A percentile compares a stretch with the other conserved stretches of the same genome.
phyloP scores from a whole-genome alignment of 2,113 vertebrate species.

The Ptychochromis oligacanthus region DNA sequence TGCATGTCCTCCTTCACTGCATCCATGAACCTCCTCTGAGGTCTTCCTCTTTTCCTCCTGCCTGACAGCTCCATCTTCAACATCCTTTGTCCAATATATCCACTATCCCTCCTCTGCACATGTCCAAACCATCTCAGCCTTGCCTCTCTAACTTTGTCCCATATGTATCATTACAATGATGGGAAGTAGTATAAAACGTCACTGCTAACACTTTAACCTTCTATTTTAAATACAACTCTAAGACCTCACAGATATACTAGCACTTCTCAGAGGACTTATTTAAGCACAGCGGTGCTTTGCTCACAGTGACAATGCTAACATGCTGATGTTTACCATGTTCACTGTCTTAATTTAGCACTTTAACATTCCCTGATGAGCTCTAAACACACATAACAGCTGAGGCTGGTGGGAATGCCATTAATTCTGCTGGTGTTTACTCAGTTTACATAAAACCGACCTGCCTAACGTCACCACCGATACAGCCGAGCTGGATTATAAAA shows the following conservation, averaged over 20 bases:
- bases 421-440: not conserved
- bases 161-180: not conserved
- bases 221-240: not conserved
- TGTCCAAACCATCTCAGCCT: too few relatives aligned
- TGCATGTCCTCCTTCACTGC: too few relatives aligned
- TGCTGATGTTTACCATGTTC: not conserved
- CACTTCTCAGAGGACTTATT: not conserved
- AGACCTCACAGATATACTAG: not conserved
- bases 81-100: too few relatives aligned
- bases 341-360: not conserved
- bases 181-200: not conserved
- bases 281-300: not conserved
- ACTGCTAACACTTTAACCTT: not conserved
- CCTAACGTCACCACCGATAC: not conserved
- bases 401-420: not conserved
- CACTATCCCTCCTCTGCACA: too few relatives aligned
- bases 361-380: not conserved
- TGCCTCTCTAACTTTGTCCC: too few relatives aligned
- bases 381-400: not conserved
- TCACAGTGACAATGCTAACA: not conserved
- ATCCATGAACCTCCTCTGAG: too few relatives aligned
- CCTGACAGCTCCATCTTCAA: too few relatives aligned
- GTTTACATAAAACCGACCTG: not conserved
- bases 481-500: not conserved
- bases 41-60: too few relatives aligned